Evolutionary conservation across 2,113 vertebrate genomes (phyloP), one percentile per base, ranked within the genome.

Genomic region (Pseudorectes ferrugineus): DNA sequence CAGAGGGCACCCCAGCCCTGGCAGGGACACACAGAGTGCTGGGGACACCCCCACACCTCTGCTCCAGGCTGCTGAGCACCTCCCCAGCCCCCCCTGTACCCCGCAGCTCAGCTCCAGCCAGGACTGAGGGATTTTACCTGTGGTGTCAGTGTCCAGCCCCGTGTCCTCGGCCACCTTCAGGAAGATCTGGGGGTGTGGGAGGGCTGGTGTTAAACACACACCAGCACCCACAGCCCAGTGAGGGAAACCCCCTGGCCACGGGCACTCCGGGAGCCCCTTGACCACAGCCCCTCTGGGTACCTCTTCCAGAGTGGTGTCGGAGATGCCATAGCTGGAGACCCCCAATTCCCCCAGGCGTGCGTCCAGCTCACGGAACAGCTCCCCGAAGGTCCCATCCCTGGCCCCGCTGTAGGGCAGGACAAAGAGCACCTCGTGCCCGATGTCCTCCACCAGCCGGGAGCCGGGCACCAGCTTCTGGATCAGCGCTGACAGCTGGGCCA

Each of bases 261-360:
- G 35, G 57, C 42, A n/a, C 31, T 24, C 7, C 0, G 0, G 31
- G 18, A 67, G 4, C 63, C 14, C 1, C 18, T 11, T 19, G 5
- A 31, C 33, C 22, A 0, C 71, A 35, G 61, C 55, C 45, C 40
- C 43, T 20, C 11, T 0, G 3, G 84, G 93, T 71, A 99, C 99
- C 98, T 99, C 99, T 91, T 99, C 98, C 45, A 99, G 97, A 21
- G 98, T 98, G 95, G 98, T 99, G 96, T 99, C 98, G 0, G 99
- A 99, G 86, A 99, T 97, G 45, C 98, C 98, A 0, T 99, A 99
- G 97, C 98, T 97, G 29, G 97, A 94, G 66, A 99, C 88, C 48
- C 98, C 98, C 79, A 99, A 92, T 6, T 98, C 98, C 1, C 26
- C 67, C 85, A 98, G 97, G 31, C 21, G 97, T 9, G 63, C 42